A percentile compares a stretch with the other conserved stretches of the same genome.
phyloP scores from a whole-genome alignment of 2,797 vertebrate species.

The Poecilia picta region DNA sequence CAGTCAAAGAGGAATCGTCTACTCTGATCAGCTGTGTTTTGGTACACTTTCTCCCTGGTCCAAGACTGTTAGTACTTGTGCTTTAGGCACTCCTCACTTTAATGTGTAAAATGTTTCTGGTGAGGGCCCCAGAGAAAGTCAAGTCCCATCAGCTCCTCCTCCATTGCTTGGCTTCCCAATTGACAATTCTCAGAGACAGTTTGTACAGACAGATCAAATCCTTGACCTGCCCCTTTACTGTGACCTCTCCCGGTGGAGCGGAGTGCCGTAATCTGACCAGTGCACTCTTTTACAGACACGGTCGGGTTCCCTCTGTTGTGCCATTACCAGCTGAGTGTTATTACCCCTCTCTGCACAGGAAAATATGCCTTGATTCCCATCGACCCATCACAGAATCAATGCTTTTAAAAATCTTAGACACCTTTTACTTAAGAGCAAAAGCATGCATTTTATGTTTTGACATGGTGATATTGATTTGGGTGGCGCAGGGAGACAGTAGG shows the following conservation, averaged over 20 bases:
- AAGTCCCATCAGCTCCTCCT: slow-evolving; percentile 54
- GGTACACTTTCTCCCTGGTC: slow-evolving; percentile 43
- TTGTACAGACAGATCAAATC: slow-evolving; percentile 65
- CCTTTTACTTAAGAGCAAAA: slow-evolving; percentile 99
- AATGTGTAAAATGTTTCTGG: slow-evolving; percentile 78
- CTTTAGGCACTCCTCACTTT: slow-evolving; percentile 73
- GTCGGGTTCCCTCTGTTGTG: slow-evolving; percentile 81
- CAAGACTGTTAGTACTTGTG: slow-evolving; percentile 56
- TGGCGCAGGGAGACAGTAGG: slow-evolving; percentile 59
- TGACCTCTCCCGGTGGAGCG: slow-evolving; percentile 73
- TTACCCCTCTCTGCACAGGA: slow-evolving; percentile 89
- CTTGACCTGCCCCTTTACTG: slow-evolving; percentile 73
- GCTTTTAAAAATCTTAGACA: slow-evolving; percentile 99
- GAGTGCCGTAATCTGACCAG: slow-evolving; percentile 76
- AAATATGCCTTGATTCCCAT: slow-evolving; percentile 91
- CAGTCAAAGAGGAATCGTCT: slow-evolving; percentile 51
- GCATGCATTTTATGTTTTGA: slow-evolving; percentile 99
- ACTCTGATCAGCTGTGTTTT: slow-evolving; percentile 46
- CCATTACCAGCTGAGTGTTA: slow-evolving; percentile 90
- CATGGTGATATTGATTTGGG: slow-evolving; percentile 93
- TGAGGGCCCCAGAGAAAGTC: slow-evolving; percentile 66
- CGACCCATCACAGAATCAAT: slow-evolving; percentile 93
- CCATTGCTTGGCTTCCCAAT: slow-evolving; percentile 32
- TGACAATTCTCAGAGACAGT: slow-evolving; percentile 63
- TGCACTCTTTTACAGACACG: slow-evolving; percentile 67